Base-by-base conservation (phyloP, 2,113 vertebrate species). In the Amia ocellicauda region DNA sequence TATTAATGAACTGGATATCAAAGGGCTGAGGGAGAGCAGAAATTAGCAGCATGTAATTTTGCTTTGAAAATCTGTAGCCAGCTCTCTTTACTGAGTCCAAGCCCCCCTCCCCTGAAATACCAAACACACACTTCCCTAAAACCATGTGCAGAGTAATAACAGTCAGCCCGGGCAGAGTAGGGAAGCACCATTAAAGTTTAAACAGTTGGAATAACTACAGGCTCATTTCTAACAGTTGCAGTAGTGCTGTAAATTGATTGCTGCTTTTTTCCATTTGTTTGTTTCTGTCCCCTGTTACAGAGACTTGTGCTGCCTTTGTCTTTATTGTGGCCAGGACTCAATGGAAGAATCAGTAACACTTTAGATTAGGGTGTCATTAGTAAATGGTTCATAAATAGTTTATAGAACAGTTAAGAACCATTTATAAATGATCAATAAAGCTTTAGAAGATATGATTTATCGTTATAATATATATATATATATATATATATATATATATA, bases 1-100 rank as follows among this genome's bases (percentile, higher is more conserved):
- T 76, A 79, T 79, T 79, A 76, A 79, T 79, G 77, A 72, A 67
- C 57, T 65, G 69, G 58, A 63, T 71, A 69, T 62, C 63, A 62
- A 41, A 64, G 55, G 56, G 29, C 62, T 67, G 54, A 68, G 54
- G 64, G 56, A 56, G 59, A 56, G 53, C 63, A 75, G 49, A 75
- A 75, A 78, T 78, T 73, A 71, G 70, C 70, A 45, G 57, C 56
- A 57, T 71, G 69, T 66, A 69, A 71, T 69, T 75, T 73, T 61
- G 66, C 55, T 40, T 41, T 13, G 50, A 66, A 64, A 63, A 69
- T 36, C 1, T n/a, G 24, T 43, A 52, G n/a, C 10, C 9, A 58
- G 63, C 53, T 49, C n/a, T 41, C 53, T 64, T 29, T 29, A 28
- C 28, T 31, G 41, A 62, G 56, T 45, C 27, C 43, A 26, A 19